phyloP scores from a whole-genome alignment of 2,888 invertebrate genomes.

The Drosophila meridionalis region DNA sequence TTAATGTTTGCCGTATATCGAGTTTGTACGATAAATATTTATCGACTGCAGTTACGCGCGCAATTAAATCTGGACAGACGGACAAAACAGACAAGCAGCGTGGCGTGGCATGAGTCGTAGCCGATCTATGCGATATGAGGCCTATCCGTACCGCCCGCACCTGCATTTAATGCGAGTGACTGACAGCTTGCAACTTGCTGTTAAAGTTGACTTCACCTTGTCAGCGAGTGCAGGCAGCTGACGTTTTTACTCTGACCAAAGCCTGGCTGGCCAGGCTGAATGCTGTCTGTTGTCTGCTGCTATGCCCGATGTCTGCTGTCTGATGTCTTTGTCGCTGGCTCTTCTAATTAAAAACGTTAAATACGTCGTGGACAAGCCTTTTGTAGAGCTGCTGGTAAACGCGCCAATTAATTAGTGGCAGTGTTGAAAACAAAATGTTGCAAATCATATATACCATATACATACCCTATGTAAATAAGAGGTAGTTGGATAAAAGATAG shows the following conservation, averaged over 20 bases:
- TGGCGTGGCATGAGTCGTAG: constrained; percentile 34
- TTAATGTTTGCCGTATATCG: constrained; percentile 36
- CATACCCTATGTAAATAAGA: constrained; percentile 27
- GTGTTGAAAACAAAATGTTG: constrained; percentile 51
- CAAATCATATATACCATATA: constrained; percentile 14
- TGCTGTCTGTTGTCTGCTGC: constrained; percentile 5
- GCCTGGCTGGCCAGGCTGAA: background rate
- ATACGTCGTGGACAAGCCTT: constrained; percentile 27
- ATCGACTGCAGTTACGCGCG: constrained; percentile 51
- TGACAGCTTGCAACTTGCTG: constrained; percentile 23
- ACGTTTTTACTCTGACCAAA: constrained; percentile 16
- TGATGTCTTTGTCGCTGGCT: constrained; percentile 63
- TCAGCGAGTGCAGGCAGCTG: constrained; percentile 51
- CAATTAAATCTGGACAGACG: constrained; percentile 38
- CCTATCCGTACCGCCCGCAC: constrained; percentile 21
- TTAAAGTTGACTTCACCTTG: constrained; percentile 32
- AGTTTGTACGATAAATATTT: constrained; percentile 61
- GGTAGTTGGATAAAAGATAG: background rate
- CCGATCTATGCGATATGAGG: constrained; percentile 21
- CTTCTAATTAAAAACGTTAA: constrained; percentile 40
- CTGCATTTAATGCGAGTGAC: constrained; percentile 7
- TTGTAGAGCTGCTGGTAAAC: constrained; percentile 29
- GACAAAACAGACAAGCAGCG: constrained; percentile 12
- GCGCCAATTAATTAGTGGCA: constrained; percentile 70
- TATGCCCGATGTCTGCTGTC: constrained; percentile 5